Conservation (phyloP, 2,888 invertebrate species). For the Alentia gelatinosa region DNA sequence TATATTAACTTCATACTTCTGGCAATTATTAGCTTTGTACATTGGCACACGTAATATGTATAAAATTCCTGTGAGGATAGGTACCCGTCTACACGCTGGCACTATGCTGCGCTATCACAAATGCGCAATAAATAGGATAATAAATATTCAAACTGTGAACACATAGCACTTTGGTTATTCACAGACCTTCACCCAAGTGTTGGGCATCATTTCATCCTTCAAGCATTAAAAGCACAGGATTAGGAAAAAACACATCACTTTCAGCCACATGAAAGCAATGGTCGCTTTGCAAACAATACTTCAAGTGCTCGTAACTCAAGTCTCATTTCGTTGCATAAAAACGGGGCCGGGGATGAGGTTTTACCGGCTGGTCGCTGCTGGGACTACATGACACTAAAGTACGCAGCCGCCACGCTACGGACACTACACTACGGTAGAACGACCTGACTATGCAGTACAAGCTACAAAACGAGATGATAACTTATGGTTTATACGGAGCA, state of each 20-base stretch:
- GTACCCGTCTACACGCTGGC: background rate
- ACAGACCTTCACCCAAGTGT: background rate
- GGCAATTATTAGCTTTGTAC: no score
- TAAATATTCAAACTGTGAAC: background rate
- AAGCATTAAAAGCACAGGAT: background rate
- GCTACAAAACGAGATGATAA: background rate
- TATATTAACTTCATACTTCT: no score
- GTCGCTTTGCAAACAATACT: background rate
- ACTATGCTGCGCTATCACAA: background rate
- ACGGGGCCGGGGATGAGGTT: background rate
- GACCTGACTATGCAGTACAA: no score
- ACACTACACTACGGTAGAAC: no score
- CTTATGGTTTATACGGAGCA: background rate
- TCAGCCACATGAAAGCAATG: background rate
- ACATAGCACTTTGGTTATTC: conserved; percentile 1
- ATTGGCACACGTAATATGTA: background rate
- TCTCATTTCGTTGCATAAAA: background rate
- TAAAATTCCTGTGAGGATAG: background rate
- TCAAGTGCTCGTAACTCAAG: background rate
- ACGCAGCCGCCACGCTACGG: no score
- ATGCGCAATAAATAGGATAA: background rate
- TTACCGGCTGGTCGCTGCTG: background rate
- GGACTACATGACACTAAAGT: background rate
- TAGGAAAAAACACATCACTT: background rate
- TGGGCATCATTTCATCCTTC: background rate